Evolutionary conservation across 1,140 invertebrate genomes (phyloP).

Genomic region (Meloidogyne floridensis): DNA sequence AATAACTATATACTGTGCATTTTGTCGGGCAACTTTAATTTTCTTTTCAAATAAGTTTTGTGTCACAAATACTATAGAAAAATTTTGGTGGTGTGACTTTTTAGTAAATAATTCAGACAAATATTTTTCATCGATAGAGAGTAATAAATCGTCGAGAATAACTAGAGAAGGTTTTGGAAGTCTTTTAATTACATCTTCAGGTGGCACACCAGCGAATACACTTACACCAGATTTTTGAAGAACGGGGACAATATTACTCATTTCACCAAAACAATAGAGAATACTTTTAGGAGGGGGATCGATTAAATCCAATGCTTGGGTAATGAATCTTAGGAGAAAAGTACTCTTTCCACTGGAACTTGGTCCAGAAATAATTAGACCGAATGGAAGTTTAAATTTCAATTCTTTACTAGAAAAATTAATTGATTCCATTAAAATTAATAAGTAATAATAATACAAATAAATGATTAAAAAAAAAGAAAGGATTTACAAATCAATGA

Average conservation of each 20-base stretch:
- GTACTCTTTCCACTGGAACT: not conserved
- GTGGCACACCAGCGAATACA: conserved; percentile 17
- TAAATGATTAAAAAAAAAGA: no score
- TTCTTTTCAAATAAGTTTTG: conserved; percentile 22
- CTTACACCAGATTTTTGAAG: conserved; percentile 14
- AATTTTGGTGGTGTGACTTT: conserved; percentile 21
- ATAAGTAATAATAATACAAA: not conserved
- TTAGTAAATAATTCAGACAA: conserved; percentile 28
- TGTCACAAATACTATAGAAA: conserved; percentile 12
- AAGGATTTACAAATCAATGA: not conserved
- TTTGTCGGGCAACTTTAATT: conserved; percentile 22
- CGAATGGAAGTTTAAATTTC: not conserved
- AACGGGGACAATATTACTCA: conserved; percentile 17
- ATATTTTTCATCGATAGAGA: conserved; percentile 16
- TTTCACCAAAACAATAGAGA: conserved; percentile 24
- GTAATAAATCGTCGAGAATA: conserved; percentile 21
- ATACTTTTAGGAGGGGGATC: not conserved
- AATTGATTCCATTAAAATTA: not conserved
- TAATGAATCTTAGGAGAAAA: conserved; percentile 14
- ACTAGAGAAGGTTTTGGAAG: conserved; percentile 6
- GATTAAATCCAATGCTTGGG: conserved; percentile 6
- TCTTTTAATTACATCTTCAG: conserved; percentile 17
- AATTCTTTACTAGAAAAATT: conserved; percentile 14
- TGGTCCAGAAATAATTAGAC: conserved; percentile 4
- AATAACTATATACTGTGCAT: conserved; percentile 8